A percentile compares a stretch with the other conserved stretches of the same genome.
phyloP scores from a whole-genome alignment of 1,140 invertebrate genomes.

The Heliconius nattereri region DNA sequence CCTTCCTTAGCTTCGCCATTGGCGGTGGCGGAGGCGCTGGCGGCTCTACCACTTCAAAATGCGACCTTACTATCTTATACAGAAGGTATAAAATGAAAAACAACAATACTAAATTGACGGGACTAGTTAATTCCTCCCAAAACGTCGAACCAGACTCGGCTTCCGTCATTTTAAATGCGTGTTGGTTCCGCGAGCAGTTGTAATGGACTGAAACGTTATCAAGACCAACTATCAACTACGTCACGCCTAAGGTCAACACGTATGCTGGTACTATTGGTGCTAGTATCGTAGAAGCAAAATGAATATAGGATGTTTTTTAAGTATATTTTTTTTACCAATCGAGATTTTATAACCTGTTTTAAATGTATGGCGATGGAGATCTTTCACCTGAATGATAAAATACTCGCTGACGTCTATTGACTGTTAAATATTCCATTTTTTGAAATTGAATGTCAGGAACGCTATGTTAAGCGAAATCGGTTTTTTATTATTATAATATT shows the following conservation, averaged over 20 bases:
- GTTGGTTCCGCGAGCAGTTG: conserved; percentile 50
- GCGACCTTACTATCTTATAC: conserved; percentile 72
- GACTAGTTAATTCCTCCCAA: conserved; percentile 73
- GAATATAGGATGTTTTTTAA: not conserved
- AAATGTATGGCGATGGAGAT: conserved; percentile 5
- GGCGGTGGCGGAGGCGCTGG: conserved; percentile 58
- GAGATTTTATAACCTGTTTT: conserved; percentile 13
- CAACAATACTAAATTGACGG: conserved; percentile 65
- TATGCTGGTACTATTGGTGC: conserved; percentile 35
- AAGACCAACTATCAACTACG: conserved; percentile 56
- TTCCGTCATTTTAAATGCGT: conserved; percentile 65
- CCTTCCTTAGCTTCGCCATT: conserved; percentile 68
- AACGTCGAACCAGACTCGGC: conserved; percentile 50
- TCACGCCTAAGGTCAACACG: conserved; percentile 54
- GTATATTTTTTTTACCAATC: not conserved
- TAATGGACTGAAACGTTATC: conserved; percentile 56
- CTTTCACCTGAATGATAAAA: conserved; percentile 33
- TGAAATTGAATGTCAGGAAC: not conserved
- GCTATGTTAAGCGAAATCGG: not conserved
- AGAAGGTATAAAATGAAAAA: conserved; percentile 71
- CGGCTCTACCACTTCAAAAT: conserved; percentile 61
- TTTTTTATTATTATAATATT: not conserved
- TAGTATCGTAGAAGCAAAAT: not conserved
- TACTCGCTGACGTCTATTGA: conserved; percentile 14
- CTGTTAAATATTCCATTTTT: not conserved